phyloP scores from a whole-genome alignment of 2,113 vertebrate species.

The Macaca nemestrina region DNA sequence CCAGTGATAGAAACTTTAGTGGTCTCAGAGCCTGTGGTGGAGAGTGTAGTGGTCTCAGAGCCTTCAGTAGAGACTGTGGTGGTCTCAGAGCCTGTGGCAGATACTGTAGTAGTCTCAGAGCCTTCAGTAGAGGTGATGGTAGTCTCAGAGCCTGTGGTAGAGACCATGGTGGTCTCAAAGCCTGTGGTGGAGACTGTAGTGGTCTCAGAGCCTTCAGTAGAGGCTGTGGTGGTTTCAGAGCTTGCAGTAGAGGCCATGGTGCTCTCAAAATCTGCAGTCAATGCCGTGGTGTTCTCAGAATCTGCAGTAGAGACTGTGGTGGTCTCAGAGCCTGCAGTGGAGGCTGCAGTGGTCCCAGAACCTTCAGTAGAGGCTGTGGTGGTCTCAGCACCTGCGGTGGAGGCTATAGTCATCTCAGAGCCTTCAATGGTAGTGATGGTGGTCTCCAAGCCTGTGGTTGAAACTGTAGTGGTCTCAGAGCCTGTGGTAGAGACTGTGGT shows the following conservation, averaged over 20 bases:
- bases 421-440: fast-evolving
- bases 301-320: neutral
- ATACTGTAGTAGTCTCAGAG: too few species aligned
- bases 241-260: too few species aligned
- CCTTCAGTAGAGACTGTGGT: fast-evolving
- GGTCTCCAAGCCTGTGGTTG: too few species aligned
- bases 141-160: fast-evolving
- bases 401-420: neutral
- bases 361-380: too few species aligned
- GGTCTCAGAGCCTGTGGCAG: too few species aligned
- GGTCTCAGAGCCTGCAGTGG: neutral
- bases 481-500: neutral
- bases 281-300: neutral
- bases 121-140: too few species aligned
- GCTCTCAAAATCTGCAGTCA: fast-evolving
- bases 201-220: too few species aligned
- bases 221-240: neutral
- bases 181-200: neutral
- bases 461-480: too few species aligned
- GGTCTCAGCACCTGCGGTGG: neutral
- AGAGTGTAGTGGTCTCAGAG: fast-evolving
- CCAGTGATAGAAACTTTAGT: neutral
- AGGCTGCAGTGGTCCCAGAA: neutral
- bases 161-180: neutral
- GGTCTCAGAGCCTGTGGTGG: too few species aligned